A percentile compares a stretch with the other conserved stretches of the same genome.
Conservation (phyloP, 1,140 invertebrate species). For the Steinernema feltiae region DNA sequence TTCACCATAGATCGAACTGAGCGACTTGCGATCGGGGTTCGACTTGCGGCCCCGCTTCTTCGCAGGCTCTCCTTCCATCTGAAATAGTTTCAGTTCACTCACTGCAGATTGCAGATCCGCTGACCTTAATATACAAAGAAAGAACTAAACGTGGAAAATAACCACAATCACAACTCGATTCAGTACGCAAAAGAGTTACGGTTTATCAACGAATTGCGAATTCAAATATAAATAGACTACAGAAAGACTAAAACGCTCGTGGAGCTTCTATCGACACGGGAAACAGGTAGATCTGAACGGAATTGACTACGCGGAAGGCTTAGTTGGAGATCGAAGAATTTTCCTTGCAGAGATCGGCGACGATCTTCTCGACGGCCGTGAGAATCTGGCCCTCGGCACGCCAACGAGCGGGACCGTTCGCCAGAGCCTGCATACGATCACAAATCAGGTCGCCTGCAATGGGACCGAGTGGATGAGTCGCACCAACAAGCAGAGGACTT, state of each 20-base stretch:
- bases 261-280: not conserved
- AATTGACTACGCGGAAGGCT: no score
- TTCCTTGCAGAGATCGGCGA: not conserved
- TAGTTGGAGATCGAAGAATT: not conserved
- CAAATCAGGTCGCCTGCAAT: not conserved
- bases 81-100: no score
- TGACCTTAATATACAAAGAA: no score
- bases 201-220: no score
- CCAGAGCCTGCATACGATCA: not conserved
- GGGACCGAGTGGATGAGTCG: no score
- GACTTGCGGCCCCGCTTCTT: slow-evolving; percentile 10
- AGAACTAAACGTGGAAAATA: no score
- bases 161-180: no score
- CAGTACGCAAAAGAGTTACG: no score
- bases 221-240: not conserved
- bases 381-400: not conserved
- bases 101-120: no score
- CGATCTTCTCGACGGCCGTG: not conserved
- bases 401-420: not conserved
- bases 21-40: not conserved
- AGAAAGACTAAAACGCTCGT: not conserved
- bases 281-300: no score
- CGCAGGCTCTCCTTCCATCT: not conserved
- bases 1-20: not conserved
- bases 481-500: not conserved